Conservation (phyloP, 2,888 invertebrate genomes). For the Chelonus formosanus region DNA sequence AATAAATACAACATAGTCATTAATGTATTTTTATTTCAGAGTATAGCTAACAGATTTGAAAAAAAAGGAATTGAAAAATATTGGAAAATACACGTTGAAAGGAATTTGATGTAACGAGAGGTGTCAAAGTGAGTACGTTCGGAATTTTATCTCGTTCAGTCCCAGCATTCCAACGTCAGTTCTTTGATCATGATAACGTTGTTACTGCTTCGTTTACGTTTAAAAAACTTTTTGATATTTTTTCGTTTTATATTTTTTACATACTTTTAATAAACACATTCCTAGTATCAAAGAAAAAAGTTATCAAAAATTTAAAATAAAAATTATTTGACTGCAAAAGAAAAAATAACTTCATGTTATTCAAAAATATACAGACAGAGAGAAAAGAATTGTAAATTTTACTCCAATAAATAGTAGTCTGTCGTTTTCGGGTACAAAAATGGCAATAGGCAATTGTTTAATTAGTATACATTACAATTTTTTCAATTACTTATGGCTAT, state of each 20-base stretch:
- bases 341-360: neutral
- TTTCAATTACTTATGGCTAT: too few relatives aligned
- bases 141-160: conserved; percentile 8
- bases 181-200: conserved; percentile 4
- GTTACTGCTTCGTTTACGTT: conserved; percentile 7
- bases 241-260: neutral
- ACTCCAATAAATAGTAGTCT: too few relatives aligned
- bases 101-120: conserved; percentile 1
- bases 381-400: too few relatives aligned
- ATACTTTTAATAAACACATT: neutral
- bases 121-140: conserved; percentile 9
- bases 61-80: neutral
- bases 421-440: too few relatives aligned
- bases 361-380: too few relatives aligned
- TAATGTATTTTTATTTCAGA: too few relatives aligned
- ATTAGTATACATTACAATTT: too few relatives aligned
- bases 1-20: too few relatives aligned
- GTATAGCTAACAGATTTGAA: too few relatives aligned
- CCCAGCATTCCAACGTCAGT: neutral
- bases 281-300: neutral
- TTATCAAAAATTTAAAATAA: neutral
- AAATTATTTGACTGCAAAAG: neutral
- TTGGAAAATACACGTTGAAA: neutral
- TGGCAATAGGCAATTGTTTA: too few relatives aligned
- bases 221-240: neutral